Evolutionary conservation across 2,888 invertebrate species (phyloP), one percentile per base, ranked within the genome.

Genomic region (Luperina nickerlii): DNA sequence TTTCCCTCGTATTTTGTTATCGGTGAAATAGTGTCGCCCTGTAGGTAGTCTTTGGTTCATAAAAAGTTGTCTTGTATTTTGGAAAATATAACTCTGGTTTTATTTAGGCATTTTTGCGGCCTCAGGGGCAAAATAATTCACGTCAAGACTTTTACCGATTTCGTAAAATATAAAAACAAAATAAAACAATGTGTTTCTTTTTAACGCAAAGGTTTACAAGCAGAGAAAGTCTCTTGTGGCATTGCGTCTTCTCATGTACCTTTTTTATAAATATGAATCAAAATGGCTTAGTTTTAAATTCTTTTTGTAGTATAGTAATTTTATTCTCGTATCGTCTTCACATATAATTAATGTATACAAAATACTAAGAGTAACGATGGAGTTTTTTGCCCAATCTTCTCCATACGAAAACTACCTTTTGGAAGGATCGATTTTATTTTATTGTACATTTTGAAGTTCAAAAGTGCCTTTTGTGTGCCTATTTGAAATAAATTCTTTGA

Each of bases 1-100:
- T 82, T 63, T 48, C 48, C 48, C 4, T 83, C 15, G 24, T 57
- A 45, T 67, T 45, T 81, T 2, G n/a, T 42, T 81, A 24, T n/a
- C 65, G 38, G 15, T 38, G 13, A n/a, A 60, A 81, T 79, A 15
- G n/a, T 62, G 27, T 69, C 6, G 3, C 8, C 0, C 0, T 76
- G 27, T 27, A 67, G 38, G 27, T 27, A 67, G n/a, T 48, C 18
- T 70, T 51, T n/a, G 11, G 8, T 54, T 32, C 18, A 54, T 63
- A 54, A 72, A 65, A 63, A 62, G 2, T 18, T 45, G 18, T 7
- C 20, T 71, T 15, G 20, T 24, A 20, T 38, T 54, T 45, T 20
- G 13, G 20, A 54, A 79, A 72, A 65, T 65, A 11, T 45, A 20
- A 32, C 1, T 54, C 2, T 27, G 13, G 9, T 60, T 60, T 45